Conservation (phyloP, 92 coral and sea anemone species). For the Epizoanthus rinbou region DNA sequence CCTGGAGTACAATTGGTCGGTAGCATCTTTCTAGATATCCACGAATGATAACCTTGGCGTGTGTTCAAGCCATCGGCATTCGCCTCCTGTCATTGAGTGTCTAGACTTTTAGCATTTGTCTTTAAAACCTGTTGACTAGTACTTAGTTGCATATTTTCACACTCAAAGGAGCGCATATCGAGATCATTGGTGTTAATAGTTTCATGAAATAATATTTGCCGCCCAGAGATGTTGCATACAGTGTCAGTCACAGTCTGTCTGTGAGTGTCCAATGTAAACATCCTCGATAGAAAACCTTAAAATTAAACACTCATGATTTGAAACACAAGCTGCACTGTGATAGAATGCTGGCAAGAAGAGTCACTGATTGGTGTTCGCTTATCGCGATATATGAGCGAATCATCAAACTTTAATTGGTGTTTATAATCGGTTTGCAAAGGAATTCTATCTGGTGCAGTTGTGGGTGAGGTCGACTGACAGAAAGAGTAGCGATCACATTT, state of each 20-base stretch:
- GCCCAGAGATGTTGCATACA: not conserved
- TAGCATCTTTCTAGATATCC: not conserved
- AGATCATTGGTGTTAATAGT: not conserved
- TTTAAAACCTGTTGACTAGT: not conserved
- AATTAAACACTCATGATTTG: not conserved
- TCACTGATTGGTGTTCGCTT: constrained; percentile 6
- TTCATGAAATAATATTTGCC: not conserved
- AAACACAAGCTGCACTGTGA: not conserved
- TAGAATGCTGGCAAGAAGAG: not conserved
- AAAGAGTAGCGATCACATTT: not conserved
- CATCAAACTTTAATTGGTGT: constrained; percentile 68
- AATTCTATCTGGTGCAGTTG: constrained; percentile 65
- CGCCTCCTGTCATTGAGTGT: not conserved
- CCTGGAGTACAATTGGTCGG: not conserved
- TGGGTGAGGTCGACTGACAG: constrained; percentile 15
- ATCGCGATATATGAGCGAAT: constrained; percentile 1
- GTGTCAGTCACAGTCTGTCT: not conserved
- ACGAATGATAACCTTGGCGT: not conserved
- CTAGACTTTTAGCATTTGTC: not conserved
- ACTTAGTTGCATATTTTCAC: not conserved
- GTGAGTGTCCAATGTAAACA: not conserved
- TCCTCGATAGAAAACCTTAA: too few relatives aligned
- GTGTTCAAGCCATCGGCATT: not conserved
- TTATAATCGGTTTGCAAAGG: constrained; percentile 87
- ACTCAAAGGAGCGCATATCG: not conserved